Conservation (phyloP, 2,888 invertebrate species). For the Oscheius sp. region DNA sequence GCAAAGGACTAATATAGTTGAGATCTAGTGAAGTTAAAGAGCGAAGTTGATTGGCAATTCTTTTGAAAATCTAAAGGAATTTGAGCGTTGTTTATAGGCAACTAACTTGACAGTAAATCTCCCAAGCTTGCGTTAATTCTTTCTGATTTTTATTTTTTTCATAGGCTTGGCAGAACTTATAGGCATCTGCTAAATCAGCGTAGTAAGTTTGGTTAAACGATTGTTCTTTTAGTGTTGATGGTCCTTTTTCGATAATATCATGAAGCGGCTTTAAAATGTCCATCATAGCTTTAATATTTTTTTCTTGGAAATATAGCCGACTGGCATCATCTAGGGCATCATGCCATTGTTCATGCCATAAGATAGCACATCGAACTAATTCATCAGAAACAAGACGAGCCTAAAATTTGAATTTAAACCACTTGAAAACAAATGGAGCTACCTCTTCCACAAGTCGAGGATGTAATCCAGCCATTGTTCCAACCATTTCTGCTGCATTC, state of each 20-base stretch:
- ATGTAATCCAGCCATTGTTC: slow-evolving; percentile 94
- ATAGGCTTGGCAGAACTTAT: slow-evolving; percentile 92
- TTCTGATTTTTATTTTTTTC: slow-evolving; percentile 84
- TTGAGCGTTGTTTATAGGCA: neutral
- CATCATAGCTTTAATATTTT: slow-evolving; percentile 95
- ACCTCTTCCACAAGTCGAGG: slow-evolving; percentile 91
- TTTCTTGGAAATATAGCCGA: slow-evolving; percentile 88
- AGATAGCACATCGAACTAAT: slow-evolving; percentile 85
- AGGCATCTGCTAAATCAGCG: slow-evolving; percentile 89
- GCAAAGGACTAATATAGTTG: slow-evolving; percentile 92
- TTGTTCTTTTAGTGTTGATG: slow-evolving; percentile 93
- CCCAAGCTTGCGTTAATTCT: slow-evolving; percentile 94
- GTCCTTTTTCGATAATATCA: slow-evolving; percentile 89
- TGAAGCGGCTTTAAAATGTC: slow-evolving; percentile 92
- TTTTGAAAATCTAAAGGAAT: slow-evolving; percentile 81
- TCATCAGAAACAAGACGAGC: slow-evolving; percentile 80
- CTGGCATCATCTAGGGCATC: slow-evolving; percentile 80
- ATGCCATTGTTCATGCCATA: slow-evolving; percentile 99
- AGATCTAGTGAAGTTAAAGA: slow-evolving; percentile 73
- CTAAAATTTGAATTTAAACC: slow-evolving; percentile 12
- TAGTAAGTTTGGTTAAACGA: slow-evolving; percentile 96
- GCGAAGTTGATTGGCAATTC: slow-evolving; percentile 92
- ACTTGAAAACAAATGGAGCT: neutral
- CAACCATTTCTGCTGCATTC: slow-evolving; percentile 92
- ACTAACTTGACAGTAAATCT: slow-evolving; percentile 86